These are phyloP conservation scores for Sciurus niger DNA, from an alignment of 2,113 vertebrate species.

Conservation along the genomic window DNA sequence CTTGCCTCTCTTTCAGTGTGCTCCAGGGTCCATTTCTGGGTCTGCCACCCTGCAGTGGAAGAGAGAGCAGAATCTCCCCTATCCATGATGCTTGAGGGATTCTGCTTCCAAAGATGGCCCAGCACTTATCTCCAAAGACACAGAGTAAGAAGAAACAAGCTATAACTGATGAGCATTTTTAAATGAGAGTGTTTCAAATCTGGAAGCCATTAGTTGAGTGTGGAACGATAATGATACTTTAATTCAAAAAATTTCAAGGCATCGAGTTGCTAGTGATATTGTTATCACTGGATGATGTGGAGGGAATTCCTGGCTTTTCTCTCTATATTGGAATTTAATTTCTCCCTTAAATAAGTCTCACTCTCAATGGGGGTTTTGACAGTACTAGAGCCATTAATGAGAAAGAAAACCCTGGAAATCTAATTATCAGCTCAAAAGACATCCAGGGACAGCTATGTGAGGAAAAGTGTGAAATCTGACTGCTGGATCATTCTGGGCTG, in stretches of 20 bases:
- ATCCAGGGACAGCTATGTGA: conserved; percentile 54
- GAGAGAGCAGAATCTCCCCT: not conserved
- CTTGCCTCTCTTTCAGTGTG: no score
- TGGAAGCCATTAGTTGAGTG: conserved; percentile 41
- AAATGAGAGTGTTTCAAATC: not conserved
- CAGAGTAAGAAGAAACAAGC: conserved; percentile 48
- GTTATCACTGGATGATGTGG: conserved; percentile 14
- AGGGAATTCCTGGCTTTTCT: conserved; percentile 64
- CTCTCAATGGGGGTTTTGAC: conserved; percentile 75
- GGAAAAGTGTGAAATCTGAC: conserved; percentile 71
- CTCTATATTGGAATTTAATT: conserved; percentile 77
- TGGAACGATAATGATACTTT: conserved; percentile 56
- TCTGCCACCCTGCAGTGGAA: not conserved
- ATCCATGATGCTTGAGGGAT: not conserved
- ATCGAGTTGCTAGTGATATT: not conserved
- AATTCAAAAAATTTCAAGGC: conserved; percentile 44
- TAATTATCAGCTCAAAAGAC: conserved; percentile 78
- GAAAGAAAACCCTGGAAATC: conserved; percentile 75
- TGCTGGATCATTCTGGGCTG: not conserved
- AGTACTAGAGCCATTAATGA: conserved; percentile 74
- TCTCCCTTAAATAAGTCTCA: conserved; percentile 81
- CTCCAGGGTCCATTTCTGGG: not conserved
- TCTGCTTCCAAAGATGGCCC: not conserved
- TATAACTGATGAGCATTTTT: not conserved
- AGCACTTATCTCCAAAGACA: not conserved